Evolutionary conservation across 1,140 invertebrate species (phyloP).

Genomic region (Drosophila aff.): DNA sequence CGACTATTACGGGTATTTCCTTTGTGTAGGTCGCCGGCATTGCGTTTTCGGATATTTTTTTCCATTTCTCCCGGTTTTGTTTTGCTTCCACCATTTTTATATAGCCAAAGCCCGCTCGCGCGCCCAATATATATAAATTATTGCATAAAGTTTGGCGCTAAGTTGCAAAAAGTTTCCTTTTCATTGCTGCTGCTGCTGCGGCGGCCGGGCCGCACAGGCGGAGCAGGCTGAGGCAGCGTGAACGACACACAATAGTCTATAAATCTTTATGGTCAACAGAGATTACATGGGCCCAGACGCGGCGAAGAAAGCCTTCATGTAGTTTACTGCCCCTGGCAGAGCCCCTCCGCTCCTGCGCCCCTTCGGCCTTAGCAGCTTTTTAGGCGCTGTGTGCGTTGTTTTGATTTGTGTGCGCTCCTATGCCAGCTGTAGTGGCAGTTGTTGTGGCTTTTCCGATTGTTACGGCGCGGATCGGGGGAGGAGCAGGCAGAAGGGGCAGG

Average conservation of each 20-base stretch:
- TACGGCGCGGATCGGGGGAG: slow-evolving; percentile 1
- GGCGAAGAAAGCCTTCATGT: slow-evolving; percentile 60
- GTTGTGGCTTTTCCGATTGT: slow-evolving; percentile 71
- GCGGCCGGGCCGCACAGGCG: slow-evolving; percentile 20
- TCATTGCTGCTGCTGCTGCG: slow-evolving; percentile 72
- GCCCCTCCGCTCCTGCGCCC: background rate
- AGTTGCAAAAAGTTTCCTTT: slow-evolving; percentile 84
- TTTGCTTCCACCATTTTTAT: slow-evolving; percentile 57
- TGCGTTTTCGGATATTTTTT: slow-evolving; percentile 54
- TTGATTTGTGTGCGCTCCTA: slow-evolving; percentile 72
- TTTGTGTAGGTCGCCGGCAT: slow-evolving; percentile 69
- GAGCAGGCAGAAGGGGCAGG: background rate
- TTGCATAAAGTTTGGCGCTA: slow-evolving; percentile 84
- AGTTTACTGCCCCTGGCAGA: slow-evolving; percentile 70
- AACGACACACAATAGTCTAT: slow-evolving; percentile 82
- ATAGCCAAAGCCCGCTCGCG: slow-evolving; percentile 38
- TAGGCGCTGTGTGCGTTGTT: slow-evolving; percentile 71
- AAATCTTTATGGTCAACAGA: slow-evolving; percentile 84
- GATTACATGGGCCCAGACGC: slow-evolving; percentile 69
- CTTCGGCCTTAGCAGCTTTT: slow-evolving; percentile 60
- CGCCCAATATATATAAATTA: slow-evolving; percentile 83
- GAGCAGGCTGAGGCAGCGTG: slow-evolving; percentile 38
- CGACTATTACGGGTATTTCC: slow-evolving; percentile 66
- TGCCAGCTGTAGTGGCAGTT: slow-evolving; percentile 53
- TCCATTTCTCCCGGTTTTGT: slow-evolving; percentile 36